phyloP scores from a whole-genome alignment of 2,888 invertebrate genomes.

The Barypeithes pellucidus region DNA sequence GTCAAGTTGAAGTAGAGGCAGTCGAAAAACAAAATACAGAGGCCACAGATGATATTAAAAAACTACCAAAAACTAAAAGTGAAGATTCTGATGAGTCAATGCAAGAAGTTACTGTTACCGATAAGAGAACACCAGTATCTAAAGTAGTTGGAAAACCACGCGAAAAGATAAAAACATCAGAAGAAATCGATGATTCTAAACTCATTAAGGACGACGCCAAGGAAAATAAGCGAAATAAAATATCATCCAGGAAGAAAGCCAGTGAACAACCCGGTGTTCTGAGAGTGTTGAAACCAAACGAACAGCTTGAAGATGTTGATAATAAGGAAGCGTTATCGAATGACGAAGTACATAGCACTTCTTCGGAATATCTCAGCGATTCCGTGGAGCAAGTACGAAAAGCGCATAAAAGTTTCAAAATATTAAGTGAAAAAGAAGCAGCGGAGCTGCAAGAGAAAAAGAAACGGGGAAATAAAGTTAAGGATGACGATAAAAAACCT shows the following conservation, averaged over 20 bases:
- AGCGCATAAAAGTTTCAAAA: slow-evolving; percentile 67
- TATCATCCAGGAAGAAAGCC: slow-evolving; percentile 22
- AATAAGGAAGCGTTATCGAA: slow-evolving; percentile 40
- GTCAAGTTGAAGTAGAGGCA: not conserved
- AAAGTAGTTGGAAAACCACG: slow-evolving; percentile 41
- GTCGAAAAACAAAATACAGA: not conserved
- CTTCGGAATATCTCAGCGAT: slow-evolving; percentile 42
- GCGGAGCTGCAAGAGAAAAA: slow-evolving; percentile 52
- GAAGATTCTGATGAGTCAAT: slow-evolving; percentile 15
- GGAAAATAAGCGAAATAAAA: slow-evolving; percentile 13
- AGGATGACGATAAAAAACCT: slow-evolving; percentile 41
- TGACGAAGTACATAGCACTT: slow-evolving; percentile 34
- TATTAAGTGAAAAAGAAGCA: slow-evolving; percentile 63
- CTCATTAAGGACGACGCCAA: slow-evolving; percentile 2
- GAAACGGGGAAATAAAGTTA: slow-evolving; percentile 16
- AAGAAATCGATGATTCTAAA: slow-evolving; percentile 18
- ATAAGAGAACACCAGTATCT: slow-evolving; percentile 37
- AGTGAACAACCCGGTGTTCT: slow-evolving; percentile 37
- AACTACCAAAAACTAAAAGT: slow-evolving; percentile 5
- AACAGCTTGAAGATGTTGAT: slow-evolving; percentile 27
- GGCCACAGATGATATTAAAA: slow-evolving; percentile 3
- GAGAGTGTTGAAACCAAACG: slow-evolving; percentile 34
- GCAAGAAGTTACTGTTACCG: slow-evolving; percentile 1
- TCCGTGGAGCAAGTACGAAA: slow-evolving; percentile 55
- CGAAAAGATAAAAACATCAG: slow-evolving; percentile 20